Percentiles rank a stretch among this genome's conserved stretches.
phyloP scores from a whole-genome alignment of 2,113 vertebrate species.

The Aplodontia rufa region DNA sequence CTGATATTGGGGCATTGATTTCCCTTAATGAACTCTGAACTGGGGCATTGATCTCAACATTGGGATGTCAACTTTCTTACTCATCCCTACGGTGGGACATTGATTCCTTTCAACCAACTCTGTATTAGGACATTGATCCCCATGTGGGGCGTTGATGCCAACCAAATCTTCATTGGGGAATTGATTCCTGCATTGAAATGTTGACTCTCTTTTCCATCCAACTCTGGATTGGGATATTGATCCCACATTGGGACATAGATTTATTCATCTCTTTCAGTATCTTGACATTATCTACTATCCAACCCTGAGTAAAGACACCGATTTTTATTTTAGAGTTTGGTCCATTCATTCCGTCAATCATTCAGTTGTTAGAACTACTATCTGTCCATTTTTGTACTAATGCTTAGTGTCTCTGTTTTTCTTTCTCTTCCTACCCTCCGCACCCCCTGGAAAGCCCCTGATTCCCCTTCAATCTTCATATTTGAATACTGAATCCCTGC shows the following conservation, averaged over 20 bases:
- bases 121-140: conserved; percentile 55
- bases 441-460: not conserved
- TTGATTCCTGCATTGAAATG: conserved; percentile 55
- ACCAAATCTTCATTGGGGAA: conserved; percentile 50
- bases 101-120: conserved; percentile 47
- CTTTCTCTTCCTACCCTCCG: not conserved
- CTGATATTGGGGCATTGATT: conserved; percentile 50
- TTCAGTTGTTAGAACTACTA: not conserved
- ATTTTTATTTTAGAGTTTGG: conserved; percentile 13
- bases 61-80: conserved; percentile 30
- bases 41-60: conserved; percentile 35
- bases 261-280: conserved; percentile 40
- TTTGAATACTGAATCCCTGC: not conserved
- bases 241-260: conserved; percentile 20
- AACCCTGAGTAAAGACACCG: not conserved
- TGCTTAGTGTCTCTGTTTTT: not conserved
- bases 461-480: not conserved
- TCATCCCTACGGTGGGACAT: conserved; percentile 5
- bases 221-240: conserved; percentile 52
- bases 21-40: conserved; percentile 39
- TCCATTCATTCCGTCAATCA: not conserved
- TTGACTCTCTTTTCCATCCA: conserved; percentile 38
- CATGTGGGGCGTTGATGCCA: conserved; percentile 39
- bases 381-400: not conserved
- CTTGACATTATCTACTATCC: not conserved